Evolutionary conservation across 2,888 invertebrate species (phyloP), one percentile per base, ranked within the genome.

Genomic region (Morinoia aosen): DNA sequence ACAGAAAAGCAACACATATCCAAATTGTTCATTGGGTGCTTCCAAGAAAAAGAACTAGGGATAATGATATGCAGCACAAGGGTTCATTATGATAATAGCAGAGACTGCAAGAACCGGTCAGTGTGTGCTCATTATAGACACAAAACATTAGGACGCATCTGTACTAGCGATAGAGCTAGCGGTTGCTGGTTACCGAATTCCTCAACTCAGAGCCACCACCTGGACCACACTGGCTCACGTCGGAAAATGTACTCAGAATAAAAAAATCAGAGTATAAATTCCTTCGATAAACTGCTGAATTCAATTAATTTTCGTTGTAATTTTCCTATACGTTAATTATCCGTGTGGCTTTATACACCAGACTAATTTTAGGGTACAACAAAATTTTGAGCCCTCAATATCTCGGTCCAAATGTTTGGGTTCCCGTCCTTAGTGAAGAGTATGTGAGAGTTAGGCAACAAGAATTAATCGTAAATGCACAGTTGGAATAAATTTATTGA

Each of bases 21-120:
- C 76, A 33, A 76, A 33, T 76, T 33, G 16, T 25, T 76, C 76
- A 76, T 76, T 76, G 25, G 76, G 33, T 76, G 76, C 76, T 76
- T 76, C 76, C 33, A 33, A 76, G 93, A 93, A 57, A 39, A 93
- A 93, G 93, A 57, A 93, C 39, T 90, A 57, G 58, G 48, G 93
- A 57, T 33, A 93, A 76, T 76, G 90, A 57, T 57, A 57, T 93
- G 93, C 93, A 93, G 93, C 58, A 93, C 57, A 93, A 33, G 57
- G 16, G 93, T 48, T 56, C 93, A 93, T 93, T 93, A 57, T 93
- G 57, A 58, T 93, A 57, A 56, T 57, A 33, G 93, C 57, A 57
- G 33, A 33, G 93, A 58, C 93, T 93, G 93, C 93, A 93, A 58
- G 93, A 93, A 93, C 93, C 93, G 58, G 93, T 57, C 93, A 57